These are phyloP conservation scores for Nephila pilipes DNA, from an alignment of 1,140 invertebrate species.

Conservation along the genomic window DNA sequence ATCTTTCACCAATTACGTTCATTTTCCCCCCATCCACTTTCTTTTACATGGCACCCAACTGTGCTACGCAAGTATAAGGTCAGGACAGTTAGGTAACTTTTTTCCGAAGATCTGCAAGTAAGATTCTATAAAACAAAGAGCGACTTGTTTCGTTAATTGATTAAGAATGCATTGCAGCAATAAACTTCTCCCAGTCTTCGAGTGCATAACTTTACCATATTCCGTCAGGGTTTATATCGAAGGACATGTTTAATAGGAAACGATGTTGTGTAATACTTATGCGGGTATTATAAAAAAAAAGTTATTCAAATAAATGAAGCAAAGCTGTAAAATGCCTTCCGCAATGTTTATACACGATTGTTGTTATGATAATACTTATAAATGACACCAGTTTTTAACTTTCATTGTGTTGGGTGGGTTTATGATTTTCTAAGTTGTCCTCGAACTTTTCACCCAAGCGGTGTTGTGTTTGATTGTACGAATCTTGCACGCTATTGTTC, in stretches of 20 bases:
- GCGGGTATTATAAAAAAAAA: constrained; percentile 1
- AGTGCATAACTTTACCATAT: too few relatives aligned
- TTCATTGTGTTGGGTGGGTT: constrained; percentile 2
- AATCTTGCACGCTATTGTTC: background rate
- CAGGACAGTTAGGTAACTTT: background rate
- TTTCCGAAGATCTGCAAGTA: constrained; percentile 4
- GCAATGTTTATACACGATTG: constrained; percentile 8
- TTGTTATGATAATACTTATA: constrained; percentile 24
- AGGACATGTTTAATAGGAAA: background rate
- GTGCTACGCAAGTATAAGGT: background rate
- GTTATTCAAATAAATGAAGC: background rate
- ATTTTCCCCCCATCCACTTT: background rate
- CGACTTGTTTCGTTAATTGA: background rate
- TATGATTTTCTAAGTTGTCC: background rate
- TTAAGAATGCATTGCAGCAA: background rate
- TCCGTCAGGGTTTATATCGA: too few relatives aligned
- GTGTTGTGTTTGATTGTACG: background rate
- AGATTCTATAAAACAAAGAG: background rate
- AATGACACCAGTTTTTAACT: constrained; percentile 18
- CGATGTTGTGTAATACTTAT: background rate
- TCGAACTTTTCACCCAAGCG: constrained; percentile 16
- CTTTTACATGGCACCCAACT: too few relatives aligned
- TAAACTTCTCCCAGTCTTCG: too few relatives aligned
- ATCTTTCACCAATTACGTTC: background rate
- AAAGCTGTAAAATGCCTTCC: background rate